Evolutionary conservation across 2,888 invertebrate genomes (phyloP), one percentile per base, ranked within the genome.

Genomic region (Griposia aprilina): DNA sequence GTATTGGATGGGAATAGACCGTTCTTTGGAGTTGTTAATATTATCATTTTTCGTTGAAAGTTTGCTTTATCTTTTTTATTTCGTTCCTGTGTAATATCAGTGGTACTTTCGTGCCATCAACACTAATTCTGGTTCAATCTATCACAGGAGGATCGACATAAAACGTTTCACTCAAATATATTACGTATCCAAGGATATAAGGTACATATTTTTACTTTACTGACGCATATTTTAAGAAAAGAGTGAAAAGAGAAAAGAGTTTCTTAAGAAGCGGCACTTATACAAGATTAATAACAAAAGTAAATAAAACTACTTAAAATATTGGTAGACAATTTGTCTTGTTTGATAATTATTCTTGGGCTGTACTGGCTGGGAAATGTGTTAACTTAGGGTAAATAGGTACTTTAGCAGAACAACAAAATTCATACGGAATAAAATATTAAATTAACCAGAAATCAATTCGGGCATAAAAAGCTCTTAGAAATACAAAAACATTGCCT

Each of bases 151-250:
- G 62, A 52, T 73, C 45, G 74, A 52, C 78, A 83, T 88, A 83
- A 88, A 88, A 88, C 68, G 73, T 52, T 79, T 75, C 87, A 88
- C 80, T 88, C 85, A 81, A 78, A 84, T 62, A 80, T 87, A 85
- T 86, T 81, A 76, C 80, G 71, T 55, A 63, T 50, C 68, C 78
- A 82, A 84, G 70, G 75, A 57, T 73, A 59, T 68, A 66, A 13
- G 41, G 48, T 13, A 48, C 13, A 50, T 48, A 69, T 85, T 72
- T 80, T 63, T 80, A 66, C 55, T 78, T 78, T 67, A 65, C 74
- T 74, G 77, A 68, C 70, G 78, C 76, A 81, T 88, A 85, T 80
- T 78, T 83, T 80, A 76, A 77, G 45, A 26, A 50, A 63, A 68
- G 50, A 77, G 81, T 74, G n/a, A n/a, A n/a, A n/a, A n/a, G n/a